A percentile compares a stretch with the other conserved stretches of the same genome.
These are phyloP conservation scores for Panthera tigris DNA, from an alignment of 2,113 vertebrate species.

Conservation along the genomic window DNA sequence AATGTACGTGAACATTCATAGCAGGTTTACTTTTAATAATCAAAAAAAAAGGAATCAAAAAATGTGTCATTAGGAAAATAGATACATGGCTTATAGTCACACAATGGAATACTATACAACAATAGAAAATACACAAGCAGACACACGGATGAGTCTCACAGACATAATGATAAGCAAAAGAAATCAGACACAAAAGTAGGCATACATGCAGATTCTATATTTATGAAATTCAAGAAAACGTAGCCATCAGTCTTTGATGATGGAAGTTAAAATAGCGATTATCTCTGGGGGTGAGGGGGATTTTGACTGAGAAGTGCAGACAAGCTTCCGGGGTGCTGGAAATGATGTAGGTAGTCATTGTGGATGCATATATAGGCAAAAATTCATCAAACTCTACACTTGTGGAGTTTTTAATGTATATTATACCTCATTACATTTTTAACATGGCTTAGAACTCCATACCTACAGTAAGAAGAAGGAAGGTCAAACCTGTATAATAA, in stretches of 20 bases:
- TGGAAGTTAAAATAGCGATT: background rate
- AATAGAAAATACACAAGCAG: background rate
- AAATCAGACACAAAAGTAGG: background rate
- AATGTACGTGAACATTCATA: background rate
- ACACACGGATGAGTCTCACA: background rate
- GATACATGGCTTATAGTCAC: background rate
- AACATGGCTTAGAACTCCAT: background rate
- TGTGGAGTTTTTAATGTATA: background rate
- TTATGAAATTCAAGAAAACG: background rate
- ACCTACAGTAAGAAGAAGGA: background rate
- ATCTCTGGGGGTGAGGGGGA: background rate
- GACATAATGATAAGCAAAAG: background rate
- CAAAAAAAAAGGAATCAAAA: background rate
- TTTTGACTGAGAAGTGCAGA: background rate
- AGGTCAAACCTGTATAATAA: background rate
- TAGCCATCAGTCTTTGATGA: background rate
- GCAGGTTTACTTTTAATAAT: background rate
- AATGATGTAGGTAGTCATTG: background rate
- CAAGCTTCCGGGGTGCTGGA: background rate
- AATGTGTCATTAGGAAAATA: background rate
- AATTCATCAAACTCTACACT: background rate
- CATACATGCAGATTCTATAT: background rate
- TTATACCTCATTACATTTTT: background rate
- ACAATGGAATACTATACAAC: background rate
- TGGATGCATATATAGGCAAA: background rate